Conservation (phyloP, 2,888 invertebrate genomes). For the Ceratothoa steindachneri region DNA sequence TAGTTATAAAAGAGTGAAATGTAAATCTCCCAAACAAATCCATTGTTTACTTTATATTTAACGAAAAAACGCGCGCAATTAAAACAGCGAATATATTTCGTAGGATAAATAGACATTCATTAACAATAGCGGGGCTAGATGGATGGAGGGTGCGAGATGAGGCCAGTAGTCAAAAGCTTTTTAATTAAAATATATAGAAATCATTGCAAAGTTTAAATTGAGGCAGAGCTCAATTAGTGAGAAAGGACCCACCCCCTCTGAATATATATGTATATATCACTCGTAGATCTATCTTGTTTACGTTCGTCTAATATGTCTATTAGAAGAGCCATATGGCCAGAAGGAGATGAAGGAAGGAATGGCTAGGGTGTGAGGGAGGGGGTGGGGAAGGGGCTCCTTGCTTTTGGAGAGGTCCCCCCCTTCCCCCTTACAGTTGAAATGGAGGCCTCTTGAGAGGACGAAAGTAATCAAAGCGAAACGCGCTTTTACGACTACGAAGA, state of each 20-base stretch:
- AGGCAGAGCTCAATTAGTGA: slow-evolving; percentile 7
- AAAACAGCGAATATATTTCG: neutral
- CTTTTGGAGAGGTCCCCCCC: too few species aligned
- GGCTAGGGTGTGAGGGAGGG: too few species aligned
- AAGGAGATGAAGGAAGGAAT: too few species aligned
- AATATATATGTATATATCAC: too few species aligned
- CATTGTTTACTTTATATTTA: neutral
- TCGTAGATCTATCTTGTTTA: too few species aligned
- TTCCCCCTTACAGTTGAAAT: neutral
- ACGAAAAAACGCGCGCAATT: neutral
- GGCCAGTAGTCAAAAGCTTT: slow-evolving; percentile 7
- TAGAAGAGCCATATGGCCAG: too few species aligned
- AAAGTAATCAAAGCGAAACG: slow-evolving; percentile 1
- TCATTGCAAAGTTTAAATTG: slow-evolving; percentile 11
- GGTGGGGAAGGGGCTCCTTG: too few species aligned
- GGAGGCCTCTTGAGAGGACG: neutral
- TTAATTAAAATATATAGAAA: neutral
- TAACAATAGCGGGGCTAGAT: neutral
- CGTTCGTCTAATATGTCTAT: too few species aligned
- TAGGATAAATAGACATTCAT: neutral
- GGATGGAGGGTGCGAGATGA: neutral
- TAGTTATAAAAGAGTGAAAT: too few species aligned
- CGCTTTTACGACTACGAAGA: neutral
- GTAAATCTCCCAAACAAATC: too few species aligned
- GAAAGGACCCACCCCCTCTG: too few species aligned